phyloP scores from a whole-genome alignment of 1,140 invertebrate species.

The Drosophila fuyamai region DNA sequence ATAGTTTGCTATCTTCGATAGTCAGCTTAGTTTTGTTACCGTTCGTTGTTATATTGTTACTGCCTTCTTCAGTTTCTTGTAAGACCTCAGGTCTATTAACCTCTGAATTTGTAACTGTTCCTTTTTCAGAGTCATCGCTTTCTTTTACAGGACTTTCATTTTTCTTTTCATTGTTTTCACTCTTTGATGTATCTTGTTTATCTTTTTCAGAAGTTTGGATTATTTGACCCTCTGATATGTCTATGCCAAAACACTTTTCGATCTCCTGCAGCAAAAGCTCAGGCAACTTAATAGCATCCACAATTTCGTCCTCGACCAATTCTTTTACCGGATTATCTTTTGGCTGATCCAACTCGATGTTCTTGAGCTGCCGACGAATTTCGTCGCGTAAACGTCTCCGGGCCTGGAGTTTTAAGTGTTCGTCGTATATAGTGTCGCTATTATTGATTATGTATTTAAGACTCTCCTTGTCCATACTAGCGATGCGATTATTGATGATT shows the following conservation, averaged over 20 bases:
- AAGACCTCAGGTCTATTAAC: no score
- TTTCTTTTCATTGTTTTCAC: not conserved
- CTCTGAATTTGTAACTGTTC: no score
- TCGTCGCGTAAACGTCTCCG: slow-evolving; percentile 66
- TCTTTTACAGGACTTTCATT: not conserved
- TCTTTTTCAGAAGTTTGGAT: not conserved
- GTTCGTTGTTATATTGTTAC: not conserved
- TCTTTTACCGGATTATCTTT: slow-evolving; percentile 42
- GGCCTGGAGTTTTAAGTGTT: slow-evolving; percentile 70
- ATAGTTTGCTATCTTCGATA: slow-evolving; percentile 2
- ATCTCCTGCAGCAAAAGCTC: slow-evolving; percentile 67
- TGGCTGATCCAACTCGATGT: slow-evolving; percentile 59
- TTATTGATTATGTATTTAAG: slow-evolving; percentile 80
- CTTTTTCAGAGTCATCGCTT: not conserved
- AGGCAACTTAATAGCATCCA: slow-evolving; percentile 72
- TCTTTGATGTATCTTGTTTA: not conserved
- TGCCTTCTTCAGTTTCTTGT: not conserved
- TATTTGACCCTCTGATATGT: slow-evolving; percentile 22
- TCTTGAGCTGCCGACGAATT: slow-evolving; percentile 67
- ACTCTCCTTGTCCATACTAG: slow-evolving; percentile 70
- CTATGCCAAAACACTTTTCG: slow-evolving; percentile 69
- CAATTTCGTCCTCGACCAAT: slow-evolving; percentile 70
- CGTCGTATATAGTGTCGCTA: slow-evolving; percentile 72
- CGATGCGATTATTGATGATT: slow-evolving; percentile 58
- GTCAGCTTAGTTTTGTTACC: not conserved